Percentiles rank a stretch among this genome's conserved stretches.
Conservation (phyloP, 2,113 vertebrate species). For the Brachypteracias leptosomus region DNA sequence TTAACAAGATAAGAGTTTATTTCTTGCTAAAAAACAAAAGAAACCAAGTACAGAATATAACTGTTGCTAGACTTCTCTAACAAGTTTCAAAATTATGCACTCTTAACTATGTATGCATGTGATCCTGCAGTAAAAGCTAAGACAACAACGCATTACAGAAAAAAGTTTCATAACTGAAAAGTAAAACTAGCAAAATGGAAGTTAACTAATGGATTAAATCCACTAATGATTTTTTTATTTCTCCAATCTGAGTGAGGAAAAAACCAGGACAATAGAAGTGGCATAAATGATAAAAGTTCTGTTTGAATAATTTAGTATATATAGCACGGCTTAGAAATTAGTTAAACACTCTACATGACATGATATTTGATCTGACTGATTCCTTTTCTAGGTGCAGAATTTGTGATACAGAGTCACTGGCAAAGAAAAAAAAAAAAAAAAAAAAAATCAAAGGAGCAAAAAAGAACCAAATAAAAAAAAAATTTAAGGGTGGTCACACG, state of each 20-base stretch:
- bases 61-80: neutral
- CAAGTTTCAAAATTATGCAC: neutral
- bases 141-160: neutral
- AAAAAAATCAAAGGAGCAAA: neutral
- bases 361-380: neutral
- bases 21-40: neutral
- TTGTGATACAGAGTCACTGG: neutral
- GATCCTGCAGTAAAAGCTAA: neutral
- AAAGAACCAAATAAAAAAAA: too few species aligned
- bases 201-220: neutral
- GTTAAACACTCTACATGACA: neutral
- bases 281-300: neutral
- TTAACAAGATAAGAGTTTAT: neutral
- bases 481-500: too few species aligned
- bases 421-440: neutral
- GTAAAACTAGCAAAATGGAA: neutral
- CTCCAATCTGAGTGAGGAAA: neutral
- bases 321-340: neutral
- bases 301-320: neutral
- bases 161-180: neutral
- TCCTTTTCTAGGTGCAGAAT: neutral
- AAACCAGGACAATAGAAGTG: neutral
- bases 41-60: neutral
- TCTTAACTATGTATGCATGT: neutral
- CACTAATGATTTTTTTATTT: neutral